phyloP scores from a whole-genome alignment of 2,113 vertebrate species.

The Pyxicephalus adspersus region DNA sequence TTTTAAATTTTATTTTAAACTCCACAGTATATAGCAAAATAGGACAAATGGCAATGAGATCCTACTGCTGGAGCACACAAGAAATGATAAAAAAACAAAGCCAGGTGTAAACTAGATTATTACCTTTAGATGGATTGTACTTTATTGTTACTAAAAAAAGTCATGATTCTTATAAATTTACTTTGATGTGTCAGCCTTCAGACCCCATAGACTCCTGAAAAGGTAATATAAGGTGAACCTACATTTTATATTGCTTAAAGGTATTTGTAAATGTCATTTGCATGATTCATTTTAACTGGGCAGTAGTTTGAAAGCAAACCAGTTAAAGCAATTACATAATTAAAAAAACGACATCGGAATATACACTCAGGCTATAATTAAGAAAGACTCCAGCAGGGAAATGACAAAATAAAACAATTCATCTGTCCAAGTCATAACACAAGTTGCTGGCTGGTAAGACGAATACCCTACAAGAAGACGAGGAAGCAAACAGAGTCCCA shows the following conservation, averaged over 20 bases:
- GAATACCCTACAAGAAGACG: conserved; percentile 39
- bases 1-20: too few species aligned
- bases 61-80: too few species aligned
- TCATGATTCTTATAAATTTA: too few species aligned
- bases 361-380: conserved; percentile 34
- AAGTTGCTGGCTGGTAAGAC: conserved; percentile 22
- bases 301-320: not conserved
- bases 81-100: too few species aligned
- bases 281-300: conserved; percentile 14
- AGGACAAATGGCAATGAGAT: too few species aligned
- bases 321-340: conserved; percentile 20
- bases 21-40: too few species aligned
- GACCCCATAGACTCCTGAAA: not conserved
- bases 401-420: conserved; percentile 37
- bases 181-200: too few species aligned
- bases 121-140: too few species aligned
- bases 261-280: not conserved
- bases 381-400: conserved; percentile 25
- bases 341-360: conserved; percentile 27
- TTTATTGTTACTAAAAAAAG: too few species aligned
- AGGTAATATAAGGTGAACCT: not conserved
- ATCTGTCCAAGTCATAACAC: conserved; percentile 41
- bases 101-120: too few species aligned
- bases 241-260: not conserved
- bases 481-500: conserved; percentile 33